Evolutionary conservation across 2,888 invertebrate species (phyloP).

Genomic region (Elmis aenea): DNA sequence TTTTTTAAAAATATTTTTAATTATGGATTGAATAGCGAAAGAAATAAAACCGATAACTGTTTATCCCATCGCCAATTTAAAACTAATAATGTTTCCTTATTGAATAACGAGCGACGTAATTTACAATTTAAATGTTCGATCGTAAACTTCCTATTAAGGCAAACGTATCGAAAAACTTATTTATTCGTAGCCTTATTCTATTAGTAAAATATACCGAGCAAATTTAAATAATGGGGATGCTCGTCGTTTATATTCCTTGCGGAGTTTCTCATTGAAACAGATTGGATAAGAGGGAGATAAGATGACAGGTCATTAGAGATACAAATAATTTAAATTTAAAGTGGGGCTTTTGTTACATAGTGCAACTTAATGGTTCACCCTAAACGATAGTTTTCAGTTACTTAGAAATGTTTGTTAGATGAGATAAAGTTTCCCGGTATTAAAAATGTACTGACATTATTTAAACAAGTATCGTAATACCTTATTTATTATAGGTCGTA

Average conservation of each 20-base stretch:
- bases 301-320: conserved; percentile 28
- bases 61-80: no score
- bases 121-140: conserved; percentile 22
- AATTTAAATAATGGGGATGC: conserved; percentile 28
- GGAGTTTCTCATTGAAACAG: conserved; percentile 29
- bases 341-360: not conserved
- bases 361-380: no score
- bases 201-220: conserved; percentile 22
- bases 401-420: no score
- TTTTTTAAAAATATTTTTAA: no score
- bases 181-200: conserved; percentile 25
- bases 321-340: conserved; percentile 6
- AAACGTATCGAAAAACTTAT: conserved; percentile 23
- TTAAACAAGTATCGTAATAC: no score
- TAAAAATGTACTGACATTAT: no score
- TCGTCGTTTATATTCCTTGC: conserved; percentile 27
- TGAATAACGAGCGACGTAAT: conserved; percentile 19
- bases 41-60: no score
- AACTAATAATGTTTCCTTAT: conserved; percentile 21
- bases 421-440: no score
- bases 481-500: no score
- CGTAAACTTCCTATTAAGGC: conserved; percentile 13
- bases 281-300: conserved; percentile 26
- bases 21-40: no score
- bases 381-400: no score